Conservation (phyloP, 2,888 invertebrate genomes). For the Anthrax anthrax region DNA sequence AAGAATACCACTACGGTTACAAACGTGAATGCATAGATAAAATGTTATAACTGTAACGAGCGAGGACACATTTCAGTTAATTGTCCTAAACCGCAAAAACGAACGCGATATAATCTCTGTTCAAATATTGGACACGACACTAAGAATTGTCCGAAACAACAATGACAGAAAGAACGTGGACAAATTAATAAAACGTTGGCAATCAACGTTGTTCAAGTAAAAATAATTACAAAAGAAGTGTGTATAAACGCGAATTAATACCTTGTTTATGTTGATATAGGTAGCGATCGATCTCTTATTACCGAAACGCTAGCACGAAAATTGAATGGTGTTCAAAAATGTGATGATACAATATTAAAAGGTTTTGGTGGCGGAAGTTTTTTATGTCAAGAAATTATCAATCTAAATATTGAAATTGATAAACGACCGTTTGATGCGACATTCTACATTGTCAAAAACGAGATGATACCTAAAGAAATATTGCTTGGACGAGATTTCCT, state of each 20-base stretch:
- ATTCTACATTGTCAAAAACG: background rate
- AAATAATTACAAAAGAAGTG: background rate
- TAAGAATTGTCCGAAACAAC: background rate
- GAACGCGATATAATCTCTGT: constrained; percentile 1
- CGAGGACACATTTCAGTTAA: constrained; percentile 2
- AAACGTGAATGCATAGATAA: background rate
- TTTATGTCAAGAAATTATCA: background rate
- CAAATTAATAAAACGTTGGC: background rate
- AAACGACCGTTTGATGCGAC: background rate
- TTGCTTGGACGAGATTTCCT: constrained; percentile 4
- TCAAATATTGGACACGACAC: background rate
- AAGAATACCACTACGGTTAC: background rate
- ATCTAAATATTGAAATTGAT: background rate
- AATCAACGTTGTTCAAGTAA: background rate
- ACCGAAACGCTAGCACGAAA: background rate
- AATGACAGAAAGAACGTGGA: background rate
- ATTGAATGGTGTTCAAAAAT: background rate
- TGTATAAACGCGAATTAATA: background rate
- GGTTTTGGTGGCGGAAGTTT: constrained; percentile 4
- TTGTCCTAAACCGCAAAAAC: constrained; percentile 2
- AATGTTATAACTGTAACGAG: constrained; percentile 5
- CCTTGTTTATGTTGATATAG: background rate
- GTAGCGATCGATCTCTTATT: constrained; percentile 3
- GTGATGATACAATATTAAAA: background rate
- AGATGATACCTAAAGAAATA: background rate